Evolutionary conservation across 2,113 vertebrate species (phyloP).

Genomic region (Tupaia tana): DNA sequence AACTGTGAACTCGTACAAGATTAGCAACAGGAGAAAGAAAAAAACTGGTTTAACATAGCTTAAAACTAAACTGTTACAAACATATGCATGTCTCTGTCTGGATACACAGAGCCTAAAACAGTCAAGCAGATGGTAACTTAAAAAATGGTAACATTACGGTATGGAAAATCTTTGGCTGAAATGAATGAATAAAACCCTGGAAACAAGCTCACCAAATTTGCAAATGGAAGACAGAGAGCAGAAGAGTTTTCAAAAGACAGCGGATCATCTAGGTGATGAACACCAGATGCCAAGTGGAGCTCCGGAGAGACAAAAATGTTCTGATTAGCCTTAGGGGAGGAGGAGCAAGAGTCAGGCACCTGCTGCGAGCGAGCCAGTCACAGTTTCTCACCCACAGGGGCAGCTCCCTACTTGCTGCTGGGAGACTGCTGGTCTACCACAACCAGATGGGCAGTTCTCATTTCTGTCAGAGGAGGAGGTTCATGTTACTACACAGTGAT

Average conservation of each 20-base stretch:
- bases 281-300: conserved; percentile 42
- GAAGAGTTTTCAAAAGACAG: conserved; percentile 42
- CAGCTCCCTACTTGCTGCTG: rapidly evolving
- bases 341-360: neutral
- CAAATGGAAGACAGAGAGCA: neutral
- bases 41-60: conserved; percentile 35
- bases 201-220: conserved; percentile 43
- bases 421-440: neutral
- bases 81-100: neutral
- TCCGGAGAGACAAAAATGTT: neutral
- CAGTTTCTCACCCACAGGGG: rapidly evolving
- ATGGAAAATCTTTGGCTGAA: conserved; percentile 44
- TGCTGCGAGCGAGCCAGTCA: neutral
- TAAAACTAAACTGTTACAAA: conserved; percentile 43
- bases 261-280: conserved; percentile 56
- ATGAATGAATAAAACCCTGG: conserved; percentile 62
- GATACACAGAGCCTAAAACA: neutral
- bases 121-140: conserved; percentile 18
- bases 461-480: neutral
- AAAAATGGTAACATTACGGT: conserved; percentile 38
- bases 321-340: conserved; percentile 39
- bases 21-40: neutral
- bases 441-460: no score
- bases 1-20: neutral
- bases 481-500: neutral